phyloP scores from a whole-genome alignment of 2,888 invertebrate species.

The Chironomus riparius region DNA sequence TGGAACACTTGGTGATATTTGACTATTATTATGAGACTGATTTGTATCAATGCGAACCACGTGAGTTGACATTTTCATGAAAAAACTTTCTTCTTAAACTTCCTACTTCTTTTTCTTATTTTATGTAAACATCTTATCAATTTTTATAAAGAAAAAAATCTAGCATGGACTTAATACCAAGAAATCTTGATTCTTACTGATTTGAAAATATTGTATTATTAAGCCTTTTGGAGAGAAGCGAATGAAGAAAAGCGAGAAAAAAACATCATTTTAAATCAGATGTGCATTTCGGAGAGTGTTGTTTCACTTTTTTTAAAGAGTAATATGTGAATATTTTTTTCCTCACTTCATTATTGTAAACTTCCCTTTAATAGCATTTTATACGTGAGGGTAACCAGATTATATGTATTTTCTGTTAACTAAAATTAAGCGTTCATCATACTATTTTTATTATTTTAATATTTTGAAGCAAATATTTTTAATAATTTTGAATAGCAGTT shows the following conservation, averaged over 20 bases:
- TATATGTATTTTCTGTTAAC: background rate
- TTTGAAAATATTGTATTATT: background rate
- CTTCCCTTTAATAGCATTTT: background rate
- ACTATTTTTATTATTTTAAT: too few relatives aligned
- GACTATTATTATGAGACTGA: background rate
- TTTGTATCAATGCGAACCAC: background rate
- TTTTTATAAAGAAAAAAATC: background rate
- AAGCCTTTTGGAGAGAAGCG: background rate
- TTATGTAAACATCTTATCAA: background rate
- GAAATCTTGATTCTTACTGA: slow-evolving; percentile 10
- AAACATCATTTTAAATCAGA: slow-evolving; percentile 6
- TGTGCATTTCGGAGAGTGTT: background rate
- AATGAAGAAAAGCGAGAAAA: background rate
- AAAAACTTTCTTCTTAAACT: background rate
- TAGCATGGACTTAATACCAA: background rate
- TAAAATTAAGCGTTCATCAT: too few relatives aligned
- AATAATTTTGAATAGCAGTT: too few relatives aligned
- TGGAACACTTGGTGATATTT: background rate
- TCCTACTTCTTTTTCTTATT: too few relatives aligned
- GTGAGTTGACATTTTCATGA: slow-evolving; percentile 16
- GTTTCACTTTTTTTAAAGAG: too few relatives aligned
- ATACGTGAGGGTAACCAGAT: background rate
- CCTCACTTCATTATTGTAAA: background rate
- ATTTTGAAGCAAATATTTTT: too few relatives aligned
- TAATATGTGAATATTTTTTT: background rate